These are phyloP conservation scores for Acrocephalus kingi DNA, from an alignment of 2,113 vertebrate genomes.

Conservation along the genomic window DNA sequence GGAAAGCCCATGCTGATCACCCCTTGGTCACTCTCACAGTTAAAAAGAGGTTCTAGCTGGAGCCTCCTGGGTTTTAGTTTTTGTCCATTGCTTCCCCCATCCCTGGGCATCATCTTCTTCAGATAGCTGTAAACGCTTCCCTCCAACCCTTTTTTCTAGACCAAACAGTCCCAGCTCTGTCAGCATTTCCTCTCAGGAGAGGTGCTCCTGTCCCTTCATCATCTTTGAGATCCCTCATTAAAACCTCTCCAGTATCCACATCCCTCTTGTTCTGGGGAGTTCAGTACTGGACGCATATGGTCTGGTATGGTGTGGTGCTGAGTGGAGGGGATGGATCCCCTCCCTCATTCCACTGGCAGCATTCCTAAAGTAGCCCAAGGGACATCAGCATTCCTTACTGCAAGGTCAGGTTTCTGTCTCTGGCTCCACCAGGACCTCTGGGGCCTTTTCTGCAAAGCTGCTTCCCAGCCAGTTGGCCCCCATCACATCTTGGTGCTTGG, in stretches of 20 bases:
- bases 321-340: not conserved
- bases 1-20: not conserved
- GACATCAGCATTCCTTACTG: not conserved
- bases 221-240: not conserved
- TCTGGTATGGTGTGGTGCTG: not conserved
- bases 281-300: not conserved
- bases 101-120: not conserved
- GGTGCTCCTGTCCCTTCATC: not conserved
- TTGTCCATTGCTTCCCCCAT: not conserved
- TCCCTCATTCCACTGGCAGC: not conserved
- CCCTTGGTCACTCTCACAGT: fast-evolving
- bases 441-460: not conserved
- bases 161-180: not conserved
- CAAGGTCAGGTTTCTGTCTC: not conserved
- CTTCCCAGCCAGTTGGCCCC: not conserved
- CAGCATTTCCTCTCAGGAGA: not conserved
- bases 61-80: not conserved
- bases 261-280: not conserved
- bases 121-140: not conserved
- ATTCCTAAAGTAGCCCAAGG: not conserved
- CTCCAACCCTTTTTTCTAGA: not conserved
- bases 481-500: not conserved
- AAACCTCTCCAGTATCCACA: not conserved
- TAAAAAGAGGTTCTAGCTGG: not conserved
- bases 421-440: not conserved